Base-by-base conservation (phyloP, 2,797 vertebrate species). In the Masticophis lateralis region DNA sequence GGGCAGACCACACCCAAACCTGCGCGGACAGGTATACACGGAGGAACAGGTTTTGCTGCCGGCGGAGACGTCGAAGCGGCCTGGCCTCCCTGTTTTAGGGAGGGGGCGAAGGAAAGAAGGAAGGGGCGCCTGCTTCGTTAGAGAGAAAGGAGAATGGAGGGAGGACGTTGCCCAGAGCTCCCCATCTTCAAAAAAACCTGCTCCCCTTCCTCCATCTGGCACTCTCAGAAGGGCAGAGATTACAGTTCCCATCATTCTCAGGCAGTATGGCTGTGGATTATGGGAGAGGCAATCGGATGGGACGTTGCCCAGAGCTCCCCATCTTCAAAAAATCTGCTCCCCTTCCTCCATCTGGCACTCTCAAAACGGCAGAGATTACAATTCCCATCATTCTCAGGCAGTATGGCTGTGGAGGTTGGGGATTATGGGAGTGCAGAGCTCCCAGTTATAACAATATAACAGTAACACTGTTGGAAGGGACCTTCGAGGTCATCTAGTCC, bases 1-100 rank as follows among this genome's bases (percentile, higher is more conserved):
- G 94, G 22, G 87, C 27, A 20, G 28, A 32, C 97, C 97, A 93
- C 97, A 79, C 97, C 97, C 95, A 95, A 92, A 95, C 95, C 96
- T 95, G 96, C 92, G 94, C 91, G 90, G 95, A 93, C 96, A 96
- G 96, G 96, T 95, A 59, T 59, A 92, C 90, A 92, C 90, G 91
- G 94, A 89, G 91, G 95, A 94, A 95, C 94, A 90, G 94, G 61
- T 92, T 74, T 12, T 53, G 57, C 86, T 92, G 95, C 60, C 22
- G 86, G 88, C 61, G 32, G 90, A 63, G 28, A 10, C 56, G 59
- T 47, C n/a, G 1, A 51, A 86, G 79, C 59, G 0, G 63, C 69
- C 11, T 13, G 8, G 22, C 32, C 18, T 13, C 16, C 2, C 2
- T 37, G 69, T 14, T 37, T 28, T 69, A 8, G 66, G n/a, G 11